phyloP scores from a whole-genome alignment of 2,888 invertebrate genomes.

The Bursaphelenchus okinawaensis region DNA sequence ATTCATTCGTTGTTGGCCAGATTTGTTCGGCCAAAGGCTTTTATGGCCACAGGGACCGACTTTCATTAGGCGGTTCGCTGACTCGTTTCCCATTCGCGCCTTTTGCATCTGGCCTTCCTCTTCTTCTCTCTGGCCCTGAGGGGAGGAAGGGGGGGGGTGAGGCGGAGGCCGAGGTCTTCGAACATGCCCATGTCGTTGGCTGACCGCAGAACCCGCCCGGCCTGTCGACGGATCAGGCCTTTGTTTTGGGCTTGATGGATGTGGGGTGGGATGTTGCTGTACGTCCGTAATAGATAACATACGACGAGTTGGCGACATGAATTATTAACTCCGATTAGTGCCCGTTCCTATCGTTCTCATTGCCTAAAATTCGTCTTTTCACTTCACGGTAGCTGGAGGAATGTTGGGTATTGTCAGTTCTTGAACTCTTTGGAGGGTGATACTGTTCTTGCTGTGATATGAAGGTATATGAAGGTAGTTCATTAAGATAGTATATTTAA shows the following conservation, averaged over 20 bases:
- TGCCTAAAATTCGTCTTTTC: no score
- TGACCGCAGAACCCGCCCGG: not conserved
- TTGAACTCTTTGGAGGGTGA: no score
- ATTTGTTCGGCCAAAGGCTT: not conserved
- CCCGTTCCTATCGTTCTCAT: no score
- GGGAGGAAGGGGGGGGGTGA: not conserved
- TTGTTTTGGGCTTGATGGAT: not conserved
- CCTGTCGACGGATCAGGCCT: not conserved
- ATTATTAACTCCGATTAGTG: no score
- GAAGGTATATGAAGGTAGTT: no score
- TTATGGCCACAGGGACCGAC: not conserved
- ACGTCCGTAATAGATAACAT: no score
- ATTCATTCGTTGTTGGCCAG: not conserved
- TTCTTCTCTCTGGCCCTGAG: not conserved
- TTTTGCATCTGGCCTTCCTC: not conserved
- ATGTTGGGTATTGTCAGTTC: no score
- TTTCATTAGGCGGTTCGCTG: not conserved
- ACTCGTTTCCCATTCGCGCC: not conserved
- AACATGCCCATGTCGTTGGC: not conserved
- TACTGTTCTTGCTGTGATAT: no score
- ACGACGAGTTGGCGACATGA: no score
- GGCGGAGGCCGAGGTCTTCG: not conserved
- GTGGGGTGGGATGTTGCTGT: not conserved
- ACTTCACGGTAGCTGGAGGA: no score
- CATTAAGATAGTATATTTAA: no score